Conservation (phyloP, 2,888 invertebrate species). For the Plusia festucae region DNA sequence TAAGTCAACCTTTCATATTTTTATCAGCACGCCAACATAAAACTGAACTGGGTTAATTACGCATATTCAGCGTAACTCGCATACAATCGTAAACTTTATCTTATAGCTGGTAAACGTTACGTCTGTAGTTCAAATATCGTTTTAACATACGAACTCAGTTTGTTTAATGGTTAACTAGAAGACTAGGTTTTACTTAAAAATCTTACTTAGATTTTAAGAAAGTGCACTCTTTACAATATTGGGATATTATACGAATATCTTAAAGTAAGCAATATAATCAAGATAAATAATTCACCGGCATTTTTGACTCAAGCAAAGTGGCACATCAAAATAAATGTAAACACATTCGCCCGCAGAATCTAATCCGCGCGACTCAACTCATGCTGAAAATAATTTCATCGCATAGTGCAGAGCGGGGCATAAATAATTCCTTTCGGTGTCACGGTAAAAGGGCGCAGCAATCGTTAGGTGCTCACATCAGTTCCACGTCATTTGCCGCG, state of each 20-base stretch:
- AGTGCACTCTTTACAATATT: not conserved
- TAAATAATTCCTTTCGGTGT: constrained; percentile 70
- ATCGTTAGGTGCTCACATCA: constrained; percentile 79
- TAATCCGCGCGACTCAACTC: constrained; percentile 58
- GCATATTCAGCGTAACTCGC: constrained; percentile 27
- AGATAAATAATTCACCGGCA: constrained; percentile 47
- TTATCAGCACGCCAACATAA: constrained; percentile 56
- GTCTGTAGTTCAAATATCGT: not conserved
- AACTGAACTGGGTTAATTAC: constrained; percentile 52
- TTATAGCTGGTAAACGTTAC: not conserved
- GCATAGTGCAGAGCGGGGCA: constrained; percentile 66
- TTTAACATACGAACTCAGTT: not conserved
- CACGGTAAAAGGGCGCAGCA: constrained; percentile 72
- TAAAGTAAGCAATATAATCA: constrained; percentile 27
- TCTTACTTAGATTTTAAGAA: too few species aligned
- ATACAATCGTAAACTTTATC: constrained; percentile 21
- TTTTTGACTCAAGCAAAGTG: constrained; percentile 41
- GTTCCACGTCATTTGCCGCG: constrained; percentile 77
- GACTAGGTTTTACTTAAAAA: too few species aligned
- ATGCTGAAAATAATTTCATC: constrained; percentile 62
- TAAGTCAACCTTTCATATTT: constrained; percentile 73
- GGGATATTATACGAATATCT: not conserved
- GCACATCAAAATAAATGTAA: constrained; percentile 59
- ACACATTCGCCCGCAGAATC: constrained; percentile 56
- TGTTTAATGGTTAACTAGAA: too few species aligned